Evolutionary conservation across 92 coral and sea anemone genomes (phyloP).

Genomic region (Bergia puertoricense): DNA sequence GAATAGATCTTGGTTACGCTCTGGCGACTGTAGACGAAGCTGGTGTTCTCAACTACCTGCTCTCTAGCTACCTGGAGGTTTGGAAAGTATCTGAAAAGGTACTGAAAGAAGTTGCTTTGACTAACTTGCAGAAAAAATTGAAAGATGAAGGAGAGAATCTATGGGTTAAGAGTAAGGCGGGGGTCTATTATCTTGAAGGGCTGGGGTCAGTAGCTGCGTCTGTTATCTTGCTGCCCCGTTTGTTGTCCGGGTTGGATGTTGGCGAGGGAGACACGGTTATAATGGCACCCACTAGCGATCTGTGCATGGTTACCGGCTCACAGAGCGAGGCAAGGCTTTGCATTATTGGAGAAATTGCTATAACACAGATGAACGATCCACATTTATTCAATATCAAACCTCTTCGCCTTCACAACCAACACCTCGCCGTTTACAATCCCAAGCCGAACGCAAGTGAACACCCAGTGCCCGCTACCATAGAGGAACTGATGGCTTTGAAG

Average conservation of each 20-base stretch:
- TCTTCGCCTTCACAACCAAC: constrained; percentile 64
- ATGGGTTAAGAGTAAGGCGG: constrained; percentile 82
- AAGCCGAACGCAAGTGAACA: constrained; percentile 74
- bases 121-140: constrained; percentile 74
- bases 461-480: constrained; percentile 70
- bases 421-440: constrained; percentile 71
- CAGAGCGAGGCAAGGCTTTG: constrained; percentile 83
- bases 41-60: constrained; percentile 66
- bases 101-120: constrained; percentile 70
- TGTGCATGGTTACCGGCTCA: constrained; percentile 84
- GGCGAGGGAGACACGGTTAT: constrained; percentile 75
- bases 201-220: constrained; percentile 81
- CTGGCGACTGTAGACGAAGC: constrained; percentile 77
- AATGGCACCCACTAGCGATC: constrained; percentile 71
- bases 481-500: constrained; percentile 74
- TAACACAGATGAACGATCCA: constrained; percentile 71
- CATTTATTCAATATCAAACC: constrained; percentile 76
- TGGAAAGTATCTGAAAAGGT: constrained; percentile 81
- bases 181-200: constrained; percentile 78
- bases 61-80: constrained; percentile 77
- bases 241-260: constrained; percentile 70
- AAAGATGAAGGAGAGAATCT: constrained; percentile 53
- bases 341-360: constrained; percentile 84
- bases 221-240: constrained; percentile 78
- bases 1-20: constrained; percentile 73